Percentiles rank a stretch among this genome's conserved stretches.
phyloP scores from a whole-genome alignment of 2,888 invertebrate genomes.

The Villa cingulata region DNA sequence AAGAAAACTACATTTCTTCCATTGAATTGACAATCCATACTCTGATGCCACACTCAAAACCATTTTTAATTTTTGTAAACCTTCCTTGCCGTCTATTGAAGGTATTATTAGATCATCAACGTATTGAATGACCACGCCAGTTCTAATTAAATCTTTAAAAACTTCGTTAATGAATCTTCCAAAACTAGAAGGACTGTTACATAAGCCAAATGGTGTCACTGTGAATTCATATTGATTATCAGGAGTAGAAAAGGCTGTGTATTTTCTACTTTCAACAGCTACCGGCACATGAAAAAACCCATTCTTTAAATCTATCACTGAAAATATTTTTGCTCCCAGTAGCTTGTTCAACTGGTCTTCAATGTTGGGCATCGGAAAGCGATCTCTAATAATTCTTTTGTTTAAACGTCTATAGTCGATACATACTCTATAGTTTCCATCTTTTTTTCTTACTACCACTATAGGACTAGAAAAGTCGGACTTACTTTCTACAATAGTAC shows the following conservation, averaged over 20 bases:
- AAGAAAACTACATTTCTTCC: not conserved
- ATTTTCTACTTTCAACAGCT: constrained; percentile 2
- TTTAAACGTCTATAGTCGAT: constrained; percentile 28
- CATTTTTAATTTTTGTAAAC: not conserved
- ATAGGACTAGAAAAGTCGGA: constrained; percentile 20
- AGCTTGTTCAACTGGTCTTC: constrained; percentile 21
- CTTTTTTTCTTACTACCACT: constrained; percentile 14
- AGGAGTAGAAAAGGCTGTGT: constrained; percentile 18
- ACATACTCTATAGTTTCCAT: constrained; percentile 14
- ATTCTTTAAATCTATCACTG: not conserved
- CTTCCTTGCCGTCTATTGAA: constrained; percentile 1
- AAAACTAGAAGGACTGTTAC: constrained; percentile 14
- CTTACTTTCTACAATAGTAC: constrained; percentile 18
- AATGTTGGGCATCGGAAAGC: constrained; percentile 25
- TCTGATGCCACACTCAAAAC: not conserved
- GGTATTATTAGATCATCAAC: constrained; percentile 4
- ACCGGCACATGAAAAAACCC: constrained; percentile 5
- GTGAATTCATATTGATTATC: constrained; percentile 20
- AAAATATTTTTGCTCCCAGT: constrained; percentile 17
- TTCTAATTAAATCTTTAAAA: not conserved
- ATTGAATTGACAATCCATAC: not conserved
- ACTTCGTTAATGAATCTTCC: not conserved
- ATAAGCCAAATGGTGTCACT: constrained; percentile 19
- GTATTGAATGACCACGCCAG: not conserved
- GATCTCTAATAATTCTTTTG: constrained; percentile 20